phyloP scores from a whole-genome alignment of 2,888 invertebrate species.

The Capitulum mitella region DNA sequence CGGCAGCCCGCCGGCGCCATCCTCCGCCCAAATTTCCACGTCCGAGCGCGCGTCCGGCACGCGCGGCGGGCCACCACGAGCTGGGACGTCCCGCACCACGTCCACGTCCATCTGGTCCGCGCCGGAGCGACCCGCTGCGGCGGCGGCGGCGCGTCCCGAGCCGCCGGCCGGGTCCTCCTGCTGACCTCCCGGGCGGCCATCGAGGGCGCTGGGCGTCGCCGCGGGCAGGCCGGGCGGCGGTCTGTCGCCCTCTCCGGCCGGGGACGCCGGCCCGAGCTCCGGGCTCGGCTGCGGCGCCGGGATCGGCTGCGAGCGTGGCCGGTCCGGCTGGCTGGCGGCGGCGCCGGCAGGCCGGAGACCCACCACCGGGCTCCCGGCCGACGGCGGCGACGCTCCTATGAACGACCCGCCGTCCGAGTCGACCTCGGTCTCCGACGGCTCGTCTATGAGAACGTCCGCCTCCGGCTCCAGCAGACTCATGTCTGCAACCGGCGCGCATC shows the following conservation, averaged over 20 bases:
- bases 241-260: too few relatives aligned
- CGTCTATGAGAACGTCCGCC: neutral
- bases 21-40: neutral
- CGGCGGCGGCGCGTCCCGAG: too few relatives aligned
- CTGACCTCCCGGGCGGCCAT: too few relatives aligned
- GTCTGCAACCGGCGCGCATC: neutral
- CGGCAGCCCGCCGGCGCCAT: neutral
- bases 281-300: neutral
- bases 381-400: neutral
- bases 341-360: neutral
- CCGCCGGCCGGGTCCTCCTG: too few relatives aligned
- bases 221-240: too few relatives aligned
- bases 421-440: neutral
- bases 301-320: neutral
- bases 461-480: neutral
- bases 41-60: neutral
- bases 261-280: too few relatives aligned
- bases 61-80: too few relatives aligned
- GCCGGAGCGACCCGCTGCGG: neutral
- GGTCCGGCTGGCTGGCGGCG: neutral
- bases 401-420: neutral
- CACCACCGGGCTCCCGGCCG: neutral
- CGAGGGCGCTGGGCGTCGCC: too few relatives aligned
- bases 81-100: neutral
- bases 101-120: neutral